A percentile compares a stretch with the other conserved stretches of the same genome.
Conservation (phyloP, 2,797 vertebrate species). For the Microctenopoma lineatum region DNA sequence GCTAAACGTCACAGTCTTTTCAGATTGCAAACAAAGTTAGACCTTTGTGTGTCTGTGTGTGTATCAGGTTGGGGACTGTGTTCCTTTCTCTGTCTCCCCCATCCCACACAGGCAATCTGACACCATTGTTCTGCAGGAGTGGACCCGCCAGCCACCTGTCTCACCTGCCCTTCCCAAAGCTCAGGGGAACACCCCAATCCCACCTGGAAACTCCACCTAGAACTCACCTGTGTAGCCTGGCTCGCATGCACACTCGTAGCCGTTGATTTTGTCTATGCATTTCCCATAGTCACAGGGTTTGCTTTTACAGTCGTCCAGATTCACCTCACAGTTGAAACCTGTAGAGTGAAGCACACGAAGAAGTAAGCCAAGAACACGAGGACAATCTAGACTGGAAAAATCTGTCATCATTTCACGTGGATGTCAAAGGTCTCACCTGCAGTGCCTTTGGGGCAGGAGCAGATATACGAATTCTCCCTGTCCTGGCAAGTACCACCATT, state of each 20-base stretch:
- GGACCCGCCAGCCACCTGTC: conserved; percentile 85
- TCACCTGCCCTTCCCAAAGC: conserved; percentile 68
- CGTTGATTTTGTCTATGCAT: conserved; percentile 96
- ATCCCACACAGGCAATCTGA: conserved; percentile 76
- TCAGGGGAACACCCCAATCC: conserved; percentile 63
- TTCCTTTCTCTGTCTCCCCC: conserved; percentile 54
- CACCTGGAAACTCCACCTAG: conserved; percentile 76
- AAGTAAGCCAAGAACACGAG: not conserved
- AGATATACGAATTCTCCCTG: conserved; percentile 90
- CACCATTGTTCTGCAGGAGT: conserved; percentile 75
- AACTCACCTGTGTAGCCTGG: conserved; percentile 93
- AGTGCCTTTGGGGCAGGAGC: conserved; percentile 94
- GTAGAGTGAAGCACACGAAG: conserved; percentile 1
- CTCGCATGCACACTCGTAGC: conserved; percentile 94
- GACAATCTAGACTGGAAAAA: not conserved
- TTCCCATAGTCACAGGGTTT: conserved; percentile 93
- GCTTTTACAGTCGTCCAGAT: conserved; percentile 95
- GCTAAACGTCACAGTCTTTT: conserved; percentile 75
- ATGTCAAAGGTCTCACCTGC: conserved; percentile 62
- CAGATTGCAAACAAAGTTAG: conserved; percentile 74
- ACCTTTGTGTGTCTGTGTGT: conserved; percentile 59
- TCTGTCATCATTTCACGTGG: not conserved
- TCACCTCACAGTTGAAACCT: conserved; percentile 95
- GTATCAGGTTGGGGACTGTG: conserved; percentile 72
- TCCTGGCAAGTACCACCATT: conserved; percentile 96